Percentiles rank a stretch among this genome's conserved stretches.
These are phyloP conservation scores for Orchestia grillus DNA, from an alignment of 1,140 invertebrate species.

Conservation along the genomic window DNA sequence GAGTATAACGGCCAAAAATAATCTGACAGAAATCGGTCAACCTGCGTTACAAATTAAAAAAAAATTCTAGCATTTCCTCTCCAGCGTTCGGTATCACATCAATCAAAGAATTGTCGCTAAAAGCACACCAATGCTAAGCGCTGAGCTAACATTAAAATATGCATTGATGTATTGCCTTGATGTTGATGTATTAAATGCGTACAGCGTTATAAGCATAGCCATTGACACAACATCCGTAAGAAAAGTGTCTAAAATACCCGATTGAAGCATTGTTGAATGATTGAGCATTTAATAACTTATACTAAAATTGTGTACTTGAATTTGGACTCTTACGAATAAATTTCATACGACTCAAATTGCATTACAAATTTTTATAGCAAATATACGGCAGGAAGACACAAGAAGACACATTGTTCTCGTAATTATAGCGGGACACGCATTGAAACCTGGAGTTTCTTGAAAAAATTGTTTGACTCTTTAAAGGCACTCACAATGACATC, in stretches of 20 bases:
- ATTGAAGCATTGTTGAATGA: too few species aligned
- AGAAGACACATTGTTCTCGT: too few species aligned
- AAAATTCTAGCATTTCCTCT: neutral
- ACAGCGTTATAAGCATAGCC: too few species aligned
- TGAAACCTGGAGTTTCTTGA: neutral
- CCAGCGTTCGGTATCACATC: neutral
- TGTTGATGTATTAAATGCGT: neutral
- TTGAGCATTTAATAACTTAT: too few species aligned
- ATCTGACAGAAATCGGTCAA: neutral
- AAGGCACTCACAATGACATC: neutral
- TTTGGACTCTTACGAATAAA: too few species aligned
- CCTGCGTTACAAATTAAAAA: neutral
- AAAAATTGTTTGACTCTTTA: neutral
- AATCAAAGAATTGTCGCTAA: neutral
- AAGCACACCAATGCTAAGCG: neutral
- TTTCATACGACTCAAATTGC: too few species aligned
- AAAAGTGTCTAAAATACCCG: too few species aligned
- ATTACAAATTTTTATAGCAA: too few species aligned
- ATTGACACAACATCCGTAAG: too few species aligned
- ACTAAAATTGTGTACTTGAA: too few species aligned
- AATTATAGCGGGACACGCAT: neutral
- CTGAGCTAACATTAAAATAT: neutral
- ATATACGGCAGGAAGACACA: too few species aligned
- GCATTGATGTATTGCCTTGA: neutral
- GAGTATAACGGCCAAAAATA: neutral